Conservation (phyloP, 2,888 invertebrate species). For the Phlogophora meticulosa region DNA sequence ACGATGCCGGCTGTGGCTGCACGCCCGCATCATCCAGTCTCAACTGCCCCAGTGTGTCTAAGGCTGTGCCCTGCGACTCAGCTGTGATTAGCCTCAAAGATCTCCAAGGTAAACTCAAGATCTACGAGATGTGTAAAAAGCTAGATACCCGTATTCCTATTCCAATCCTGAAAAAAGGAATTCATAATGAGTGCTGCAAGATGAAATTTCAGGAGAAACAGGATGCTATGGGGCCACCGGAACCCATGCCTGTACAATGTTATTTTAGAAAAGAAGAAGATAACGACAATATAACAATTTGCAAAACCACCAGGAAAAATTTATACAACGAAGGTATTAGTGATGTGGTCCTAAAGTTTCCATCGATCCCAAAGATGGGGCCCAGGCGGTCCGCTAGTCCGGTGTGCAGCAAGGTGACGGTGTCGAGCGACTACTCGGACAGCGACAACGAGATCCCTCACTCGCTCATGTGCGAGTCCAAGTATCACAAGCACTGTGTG, state of each 20-base stretch:
- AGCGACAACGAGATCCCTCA: constrained; percentile 68
- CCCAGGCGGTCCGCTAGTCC: neutral
- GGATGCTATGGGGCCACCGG: constrained; percentile 8
- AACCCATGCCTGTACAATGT: constrained; percentile 32
- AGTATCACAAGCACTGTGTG: constrained; percentile 77
- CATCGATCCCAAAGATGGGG: constrained; percentile 16
- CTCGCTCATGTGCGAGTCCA: constrained; percentile 73
- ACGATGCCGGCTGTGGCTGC: constrained; percentile 72
- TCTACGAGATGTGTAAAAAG: constrained; percentile 25
- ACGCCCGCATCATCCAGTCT: constrained; percentile 53
- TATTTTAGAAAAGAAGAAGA: constrained; percentile 22
- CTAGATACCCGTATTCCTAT: constrained; percentile 38
- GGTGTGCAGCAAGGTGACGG: constrained; percentile 10
- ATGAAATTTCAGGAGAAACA: constrained; percentile 2
- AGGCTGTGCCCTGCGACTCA: neutral
- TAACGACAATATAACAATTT: neutral
- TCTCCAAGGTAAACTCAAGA: constrained; percentile 38
- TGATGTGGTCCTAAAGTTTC: constrained; percentile 63
- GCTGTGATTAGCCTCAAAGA: constrained; percentile 58
- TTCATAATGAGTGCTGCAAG: constrained; percentile 8
- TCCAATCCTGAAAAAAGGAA: constrained; percentile 63
- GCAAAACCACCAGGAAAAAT: constrained; percentile 63
- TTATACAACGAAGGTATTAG: constrained; percentile 83
- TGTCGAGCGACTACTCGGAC: constrained; percentile 33
- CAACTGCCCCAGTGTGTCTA: constrained; percentile 52